Base-by-base conservation (phyloP, 1,140 invertebrate genomes). In the Drosophila santomea region DNA sequence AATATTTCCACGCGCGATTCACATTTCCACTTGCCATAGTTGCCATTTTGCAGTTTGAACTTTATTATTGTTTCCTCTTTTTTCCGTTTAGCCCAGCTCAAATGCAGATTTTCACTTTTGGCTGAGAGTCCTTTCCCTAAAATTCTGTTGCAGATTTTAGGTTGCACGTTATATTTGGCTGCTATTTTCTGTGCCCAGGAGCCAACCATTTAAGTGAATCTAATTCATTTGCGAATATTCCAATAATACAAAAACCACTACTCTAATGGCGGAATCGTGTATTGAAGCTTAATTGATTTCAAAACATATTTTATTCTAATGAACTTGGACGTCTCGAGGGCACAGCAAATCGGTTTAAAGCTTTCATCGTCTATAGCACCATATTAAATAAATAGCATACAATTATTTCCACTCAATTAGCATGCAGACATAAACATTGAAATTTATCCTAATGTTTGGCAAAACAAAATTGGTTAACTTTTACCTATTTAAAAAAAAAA, bases 1-100 rank as follows among this genome's bases (percentile, higher is more conserved):
- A 64, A 82, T 60, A 86, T 76, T 67, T 72, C 56, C 55, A 41
- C 68, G 58, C 79, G 41, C 55, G 55, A 55, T 62, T 68, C 66
- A 20, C 54, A 57, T 28, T 59, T 60, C 20, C 66, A 54, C 39
- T 41, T 47, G 60, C 47, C 58, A 72, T 45, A 52, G 73, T 51
- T 52, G 43, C 44, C 50, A 75, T 32, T 71, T 58, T 35, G 20
- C 35, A 54, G 11, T 52, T 62, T 47, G 55, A 60, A 36, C 28
- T 25, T 48, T 43, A 20, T 32, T 15, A 20, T 59, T 48, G 23
- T 61, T 35, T 14, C 14, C 1, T 12, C 4, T 15, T 43, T 45
- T 45, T 45, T 20, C 10, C 0, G 10, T 20, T 45, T 45, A 4
- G 15, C 57, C 15, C 55, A 62, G 48, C 54, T 77, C 38, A 77